A percentile compares a stretch with the other conserved stretches of the same genome.
phyloP scores from a whole-genome alignment of 2,113 vertebrate species.

The Enhydra lutris region DNA sequence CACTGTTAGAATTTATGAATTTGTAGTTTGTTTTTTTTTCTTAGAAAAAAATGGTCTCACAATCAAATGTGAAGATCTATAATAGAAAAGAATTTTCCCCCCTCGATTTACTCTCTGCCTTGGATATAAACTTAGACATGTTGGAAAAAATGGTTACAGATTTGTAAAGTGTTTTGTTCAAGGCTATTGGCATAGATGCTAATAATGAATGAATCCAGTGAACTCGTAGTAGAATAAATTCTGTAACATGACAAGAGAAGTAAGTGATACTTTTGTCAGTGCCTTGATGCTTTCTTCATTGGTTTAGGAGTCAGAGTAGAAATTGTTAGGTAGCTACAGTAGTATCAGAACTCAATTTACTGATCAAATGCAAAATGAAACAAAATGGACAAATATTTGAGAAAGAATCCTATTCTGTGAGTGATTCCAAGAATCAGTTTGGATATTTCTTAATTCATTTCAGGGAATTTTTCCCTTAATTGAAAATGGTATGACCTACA shows the following conservation, averaged over 20 bases:
- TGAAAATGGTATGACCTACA: background rate
- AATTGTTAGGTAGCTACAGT: background rate
- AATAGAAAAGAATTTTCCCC: background rate
- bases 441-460: conserved; percentile 34
- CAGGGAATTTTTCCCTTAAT: conserved; percentile 10
- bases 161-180: conserved; percentile 14
- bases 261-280: background rate
- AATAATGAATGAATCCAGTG: background rate
- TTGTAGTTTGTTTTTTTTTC: conserved; percentile 23
- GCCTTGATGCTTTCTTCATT: background rate
- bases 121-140: background rate
- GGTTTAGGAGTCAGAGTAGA: background rate
- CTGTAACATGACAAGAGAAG: background rate
- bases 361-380: background rate
- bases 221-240: background rate
- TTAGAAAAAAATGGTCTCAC: conserved; percentile 21
- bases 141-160: conserved; percentile 16
- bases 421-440: conserved; percentile 24
- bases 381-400: background rate
- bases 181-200: background rate
- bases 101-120: background rate
- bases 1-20: conserved; percentile 28
- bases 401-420: conserved; percentile 9
- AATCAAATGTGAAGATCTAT: conserved; percentile 17
- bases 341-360: background rate